Percentiles rank a stretch among this genome's conserved stretches.
phyloP scores from a whole-genome alignment of 2,797 vertebrate species.

The Pseudotriccus pelzelni region DNA sequence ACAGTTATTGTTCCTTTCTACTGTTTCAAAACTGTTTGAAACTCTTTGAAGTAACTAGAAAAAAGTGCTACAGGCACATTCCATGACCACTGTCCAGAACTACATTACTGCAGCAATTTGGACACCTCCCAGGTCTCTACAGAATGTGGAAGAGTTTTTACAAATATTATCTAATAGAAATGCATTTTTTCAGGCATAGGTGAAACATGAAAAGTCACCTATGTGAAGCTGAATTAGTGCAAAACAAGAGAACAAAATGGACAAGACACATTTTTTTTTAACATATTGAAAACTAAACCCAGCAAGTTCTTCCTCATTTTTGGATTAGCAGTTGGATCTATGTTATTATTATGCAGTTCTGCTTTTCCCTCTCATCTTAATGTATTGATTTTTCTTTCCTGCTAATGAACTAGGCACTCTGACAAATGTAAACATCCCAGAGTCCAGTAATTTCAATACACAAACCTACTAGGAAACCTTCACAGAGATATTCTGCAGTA shows the following conservation, averaged over 20 bases:
- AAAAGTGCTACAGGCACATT: background rate
- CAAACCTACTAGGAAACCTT: background rate
- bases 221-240: background rate
- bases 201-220: background rate
- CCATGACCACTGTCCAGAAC: background rate
- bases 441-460: background rate
- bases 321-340: background rate
- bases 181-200: background rate
- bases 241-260: background rate
- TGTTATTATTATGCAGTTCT: background rate
- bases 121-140: background rate
- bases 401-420: conserved; percentile 15
- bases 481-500: background rate
- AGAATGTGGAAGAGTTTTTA: background rate
- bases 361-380: background rate
- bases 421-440: conserved; percentile 9
- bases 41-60: background rate
- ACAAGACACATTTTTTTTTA: background rate
- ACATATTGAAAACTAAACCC: background rate
- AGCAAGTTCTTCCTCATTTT: background rate
- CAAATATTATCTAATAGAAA: background rate
- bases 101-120: background rate
- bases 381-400: conserved; percentile 12
- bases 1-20: background rate
- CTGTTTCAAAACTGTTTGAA: background rate